phyloP scores from a whole-genome alignment of 2,888 invertebrate species.

The Rhopalosiphum nymphaeae region DNA sequence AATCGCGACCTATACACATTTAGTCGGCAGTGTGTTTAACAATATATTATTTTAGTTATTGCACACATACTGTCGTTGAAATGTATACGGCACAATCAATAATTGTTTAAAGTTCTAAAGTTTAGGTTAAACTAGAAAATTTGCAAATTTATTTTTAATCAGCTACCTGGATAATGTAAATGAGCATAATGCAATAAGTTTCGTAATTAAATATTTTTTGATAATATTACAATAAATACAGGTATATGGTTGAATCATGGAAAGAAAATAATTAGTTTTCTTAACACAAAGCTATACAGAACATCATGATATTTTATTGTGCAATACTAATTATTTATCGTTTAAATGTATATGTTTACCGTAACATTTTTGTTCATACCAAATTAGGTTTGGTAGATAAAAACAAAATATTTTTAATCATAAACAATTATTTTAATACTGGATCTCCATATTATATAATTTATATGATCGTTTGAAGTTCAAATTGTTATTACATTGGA shows the following conservation, averaged over 20 bases:
- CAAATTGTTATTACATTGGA: too few relatives aligned
- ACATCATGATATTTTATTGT: neutral
- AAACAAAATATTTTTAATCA: neutral
- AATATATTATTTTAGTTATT: constrained; percentile 16
- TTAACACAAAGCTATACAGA: neutral
- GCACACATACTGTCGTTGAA: neutral
- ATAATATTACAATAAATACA: neutral
- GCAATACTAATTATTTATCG: neutral
- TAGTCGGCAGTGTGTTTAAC: neutral
- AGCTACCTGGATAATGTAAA: neutral
- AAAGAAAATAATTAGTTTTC: neutral
- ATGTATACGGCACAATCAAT: neutral
- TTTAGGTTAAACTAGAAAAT: neutral
- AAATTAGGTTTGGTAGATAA: neutral
- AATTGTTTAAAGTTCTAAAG: neutral
- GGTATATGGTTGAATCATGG: neutral
- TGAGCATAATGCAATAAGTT: neutral
- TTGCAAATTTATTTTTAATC: neutral
- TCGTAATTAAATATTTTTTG: neutral
- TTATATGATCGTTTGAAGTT: too few relatives aligned
- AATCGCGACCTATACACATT: neutral
- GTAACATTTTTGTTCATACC: fast-evolving
- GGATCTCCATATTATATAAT: neutral
- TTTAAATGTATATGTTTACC: neutral
- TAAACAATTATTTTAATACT: neutral